phyloP scores from a whole-genome alignment of 2,113 vertebrate genomes.

The Anas platyrhynchos region DNA sequence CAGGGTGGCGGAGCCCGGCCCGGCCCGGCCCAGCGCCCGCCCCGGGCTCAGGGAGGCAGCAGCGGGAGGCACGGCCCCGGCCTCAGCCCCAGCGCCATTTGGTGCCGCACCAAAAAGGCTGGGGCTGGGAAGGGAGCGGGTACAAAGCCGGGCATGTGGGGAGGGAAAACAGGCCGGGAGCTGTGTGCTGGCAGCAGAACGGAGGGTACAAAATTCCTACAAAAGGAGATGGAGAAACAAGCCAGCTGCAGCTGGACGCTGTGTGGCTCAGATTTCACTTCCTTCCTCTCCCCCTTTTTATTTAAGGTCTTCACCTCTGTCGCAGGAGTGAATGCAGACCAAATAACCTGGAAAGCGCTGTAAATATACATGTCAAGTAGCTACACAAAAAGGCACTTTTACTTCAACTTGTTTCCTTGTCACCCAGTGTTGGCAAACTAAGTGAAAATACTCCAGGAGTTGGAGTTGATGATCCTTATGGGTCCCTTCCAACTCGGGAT shows the following conservation, averaged over 20 bases:
- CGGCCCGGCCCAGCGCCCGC: too few species aligned
- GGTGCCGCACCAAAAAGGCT: neutral
- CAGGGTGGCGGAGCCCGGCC: too few species aligned
- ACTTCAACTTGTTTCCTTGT: accelerated
- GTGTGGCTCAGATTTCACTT: accelerated
- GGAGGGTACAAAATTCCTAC: accelerated
- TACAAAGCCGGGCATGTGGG: accelerated
- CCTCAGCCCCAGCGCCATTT: neutral
- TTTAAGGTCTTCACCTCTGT: too few species aligned
- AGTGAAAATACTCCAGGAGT: too few species aligned
- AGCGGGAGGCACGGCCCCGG: too few species aligned
- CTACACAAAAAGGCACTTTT: neutral
- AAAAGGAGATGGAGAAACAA: accelerated
- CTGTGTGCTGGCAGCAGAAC: accelerated
- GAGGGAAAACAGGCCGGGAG: accelerated
- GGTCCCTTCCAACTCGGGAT: too few species aligned
- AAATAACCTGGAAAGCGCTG: neutral
- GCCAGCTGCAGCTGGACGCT: accelerated
- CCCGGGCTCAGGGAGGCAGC: too few species aligned
- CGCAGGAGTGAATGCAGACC: too few species aligned
- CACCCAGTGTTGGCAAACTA: neutral
- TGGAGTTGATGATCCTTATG: too few species aligned
- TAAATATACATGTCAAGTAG: too few species aligned
- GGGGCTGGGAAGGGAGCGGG: accelerated
- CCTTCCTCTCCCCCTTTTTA: neutral